These are phyloP conservation scores for Fopius arisanus DNA, from an alignment of 1,140 invertebrate species.

Conservation along the genomic window DNA sequence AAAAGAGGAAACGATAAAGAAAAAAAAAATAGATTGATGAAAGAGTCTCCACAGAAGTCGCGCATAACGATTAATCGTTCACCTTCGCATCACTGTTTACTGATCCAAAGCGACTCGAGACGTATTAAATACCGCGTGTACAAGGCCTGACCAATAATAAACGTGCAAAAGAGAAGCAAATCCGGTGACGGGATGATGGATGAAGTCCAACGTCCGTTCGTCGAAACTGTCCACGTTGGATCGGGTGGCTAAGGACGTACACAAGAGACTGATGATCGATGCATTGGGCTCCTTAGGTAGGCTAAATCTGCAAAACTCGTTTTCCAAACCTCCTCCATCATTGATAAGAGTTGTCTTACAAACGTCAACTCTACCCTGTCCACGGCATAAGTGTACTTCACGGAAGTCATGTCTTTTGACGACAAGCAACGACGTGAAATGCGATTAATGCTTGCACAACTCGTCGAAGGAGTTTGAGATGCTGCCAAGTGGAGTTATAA, in stretches of 20 bases:
- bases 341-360: constrained; percentile 27
- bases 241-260: constrained; percentile 30
- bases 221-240: constrained; percentile 30
- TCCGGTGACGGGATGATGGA: constrained; percentile 58
- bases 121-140: constrained; percentile 31
- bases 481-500: constrained; percentile 1
- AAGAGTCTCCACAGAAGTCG: constrained; percentile 24
- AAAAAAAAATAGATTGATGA: constrained; percentile 17
- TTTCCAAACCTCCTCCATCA: constrained; percentile 32
- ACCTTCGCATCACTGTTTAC: constrained; percentile 9
- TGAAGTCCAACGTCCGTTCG: constrained; percentile 42
- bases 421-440: constrained; percentile 17
- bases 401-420: constrained; percentile 20
- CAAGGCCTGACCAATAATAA: constrained; percentile 32
- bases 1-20: not conserved
- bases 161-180: constrained; percentile 37
- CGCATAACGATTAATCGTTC: constrained; percentile 31
- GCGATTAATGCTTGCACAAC: constrained; percentile 19
- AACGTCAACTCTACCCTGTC: not conserved
- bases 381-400: not conserved
- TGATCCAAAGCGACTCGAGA: not conserved
- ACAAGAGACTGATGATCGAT: constrained; percentile 62
- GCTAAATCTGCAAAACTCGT: constrained; percentile 53
- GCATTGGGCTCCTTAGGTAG: constrained; percentile 47
- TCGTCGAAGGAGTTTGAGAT: constrained; percentile 2